Base-by-base conservation (phyloP, 2,888 invertebrate species). In the Poecilus cupreus region DNA sequence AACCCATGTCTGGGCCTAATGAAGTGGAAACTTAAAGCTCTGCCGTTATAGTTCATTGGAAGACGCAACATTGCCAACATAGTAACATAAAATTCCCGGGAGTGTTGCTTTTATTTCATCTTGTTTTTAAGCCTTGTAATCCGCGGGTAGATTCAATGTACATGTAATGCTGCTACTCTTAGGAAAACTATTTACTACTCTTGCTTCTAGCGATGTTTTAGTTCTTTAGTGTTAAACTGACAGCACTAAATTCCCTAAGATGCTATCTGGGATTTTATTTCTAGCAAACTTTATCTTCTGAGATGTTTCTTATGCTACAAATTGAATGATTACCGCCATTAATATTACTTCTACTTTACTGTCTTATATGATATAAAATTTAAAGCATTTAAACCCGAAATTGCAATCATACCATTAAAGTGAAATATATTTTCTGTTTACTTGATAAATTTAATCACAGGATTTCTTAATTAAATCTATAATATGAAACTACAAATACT, bases 1-100 rank as follows among this genome's bases (percentile, higher is more conserved):
- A 77, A 64, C 43, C 64, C 77, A 77, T 77, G 77, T 77, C 64
- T 77, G 64, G 64, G 32, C 39, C 77, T 77, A 77, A 77, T 77
- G 77, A 77, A 77, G 64, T 77, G 77, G 60, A 77, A 77, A 64
- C 46, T 64, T 64, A 77, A 64, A 72, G 72, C 24, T 11, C 22
- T 24, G 72, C 20, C 46, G 72, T 39, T 32, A 46, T 72, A 72
- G 72, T 46, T 72, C 13, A 72, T 72, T 46, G 10, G 77, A 18
- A 3, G 16, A 22, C 13, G 32, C 32, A 32, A n/a, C 32, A 32
- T 32, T 32, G 32, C 32, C 74, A 74, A 74, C 51, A 46, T 46
- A 20, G 51, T 22, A 77, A 64, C 77, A 77, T 77, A 64, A 77
- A 70, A 70, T 13, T 51, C 20, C 70, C 70, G n/a, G 16, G 75